These are phyloP conservation scores for Hypercompe scribonia DNA, from an alignment of 2,888 invertebrate species.

Conservation along the genomic window DNA sequence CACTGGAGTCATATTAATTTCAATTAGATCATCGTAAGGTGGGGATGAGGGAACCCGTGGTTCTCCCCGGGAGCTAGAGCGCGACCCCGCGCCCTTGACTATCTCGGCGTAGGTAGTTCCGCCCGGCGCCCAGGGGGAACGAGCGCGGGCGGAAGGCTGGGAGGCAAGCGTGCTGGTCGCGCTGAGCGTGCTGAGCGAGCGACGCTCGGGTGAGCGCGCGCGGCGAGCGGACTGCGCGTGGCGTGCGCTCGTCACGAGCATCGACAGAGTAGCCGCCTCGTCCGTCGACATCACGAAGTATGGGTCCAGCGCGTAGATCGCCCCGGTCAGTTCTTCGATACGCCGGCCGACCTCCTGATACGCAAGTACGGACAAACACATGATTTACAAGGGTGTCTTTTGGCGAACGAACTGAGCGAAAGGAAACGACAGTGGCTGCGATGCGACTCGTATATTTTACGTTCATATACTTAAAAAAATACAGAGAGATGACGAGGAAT, in stretches of 20 bases:
- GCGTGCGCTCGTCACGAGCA: constrained; percentile 80
- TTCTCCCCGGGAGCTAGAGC: constrained; percentile 70
- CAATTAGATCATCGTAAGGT: constrained; percentile 46
- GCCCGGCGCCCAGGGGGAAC: constrained; percentile 88
- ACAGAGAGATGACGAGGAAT: constrained; percentile 69
- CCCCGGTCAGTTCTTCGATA: constrained; percentile 90
- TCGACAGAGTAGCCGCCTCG: constrained; percentile 87
- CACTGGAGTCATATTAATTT: constrained; percentile 60
- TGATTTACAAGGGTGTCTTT: constrained; percentile 78
- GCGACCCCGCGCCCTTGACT: constrained; percentile 87
- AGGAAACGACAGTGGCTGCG: constrained; percentile 78
- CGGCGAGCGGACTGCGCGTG: constrained; percentile 67
- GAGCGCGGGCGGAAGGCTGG: constrained; percentile 59
- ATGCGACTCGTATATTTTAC: constrained; percentile 78
- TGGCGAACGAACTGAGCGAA: constrained; percentile 66
- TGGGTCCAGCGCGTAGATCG: constrained; percentile 92
- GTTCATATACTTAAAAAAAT: constrained; percentile 69
- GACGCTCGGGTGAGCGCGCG: constrained; percentile 83
- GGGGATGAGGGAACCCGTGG: constrained; percentile 52
- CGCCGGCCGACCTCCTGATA: constrained; percentile 91
- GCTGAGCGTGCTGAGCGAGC: constrained; percentile 32
- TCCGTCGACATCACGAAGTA: constrained; percentile 87
- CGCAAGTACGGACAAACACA: constrained; percentile 86
- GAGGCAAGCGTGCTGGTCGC: constrained; percentile 25
- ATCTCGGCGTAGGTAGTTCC: constrained; percentile 93